phyloP scores from a whole-genome alignment of 2,888 invertebrate genomes.

The Aromia moschata region DNA sequence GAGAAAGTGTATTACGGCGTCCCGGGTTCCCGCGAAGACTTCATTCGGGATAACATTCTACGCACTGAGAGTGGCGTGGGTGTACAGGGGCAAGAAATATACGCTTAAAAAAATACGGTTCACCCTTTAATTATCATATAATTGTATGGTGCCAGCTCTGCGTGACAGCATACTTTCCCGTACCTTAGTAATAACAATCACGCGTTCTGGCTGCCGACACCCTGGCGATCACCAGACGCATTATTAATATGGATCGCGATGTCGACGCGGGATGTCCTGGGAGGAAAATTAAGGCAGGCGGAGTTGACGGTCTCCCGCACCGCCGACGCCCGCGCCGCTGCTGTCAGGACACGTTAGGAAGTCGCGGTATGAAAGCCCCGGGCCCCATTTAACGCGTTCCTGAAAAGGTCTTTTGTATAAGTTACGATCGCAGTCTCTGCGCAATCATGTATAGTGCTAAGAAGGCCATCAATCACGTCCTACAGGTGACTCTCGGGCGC shows the following conservation, averaged over 20 bases:
- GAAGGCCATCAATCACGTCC: conserved; percentile 56
- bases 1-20: too few species aligned
- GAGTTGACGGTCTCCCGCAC: conserved; percentile 25
- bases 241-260: conserved; percentile 16
- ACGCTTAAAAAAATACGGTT: too few species aligned
- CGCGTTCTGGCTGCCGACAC: too few species aligned
- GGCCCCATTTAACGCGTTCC: conserved; percentile 36
- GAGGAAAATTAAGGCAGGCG: conserved; percentile 24
- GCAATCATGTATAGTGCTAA: conserved; percentile 58
- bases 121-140: too few species aligned
- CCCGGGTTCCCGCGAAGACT: too few species aligned
- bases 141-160: too few species aligned
- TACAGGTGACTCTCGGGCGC: conserved; percentile 56
- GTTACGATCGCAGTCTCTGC: conserved; percentile 46
- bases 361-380: conserved; percentile 26
- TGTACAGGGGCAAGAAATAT: too few species aligned
- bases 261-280: conserved; percentile 5
- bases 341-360: conserved; percentile 27
- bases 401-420: conserved; percentile 42
- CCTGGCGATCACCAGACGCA: neutral
- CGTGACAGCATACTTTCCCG: too few species aligned
- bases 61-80: too few species aligned
- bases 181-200: too few species aligned
- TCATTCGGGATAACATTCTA: too few species aligned
- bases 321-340: conserved; percentile 28